Evolutionary conservation across 2,113 vertebrate species (phyloP), one percentile per base, ranked within the genome.

Genomic region (Hymenochirus boettgeri): DNA sequence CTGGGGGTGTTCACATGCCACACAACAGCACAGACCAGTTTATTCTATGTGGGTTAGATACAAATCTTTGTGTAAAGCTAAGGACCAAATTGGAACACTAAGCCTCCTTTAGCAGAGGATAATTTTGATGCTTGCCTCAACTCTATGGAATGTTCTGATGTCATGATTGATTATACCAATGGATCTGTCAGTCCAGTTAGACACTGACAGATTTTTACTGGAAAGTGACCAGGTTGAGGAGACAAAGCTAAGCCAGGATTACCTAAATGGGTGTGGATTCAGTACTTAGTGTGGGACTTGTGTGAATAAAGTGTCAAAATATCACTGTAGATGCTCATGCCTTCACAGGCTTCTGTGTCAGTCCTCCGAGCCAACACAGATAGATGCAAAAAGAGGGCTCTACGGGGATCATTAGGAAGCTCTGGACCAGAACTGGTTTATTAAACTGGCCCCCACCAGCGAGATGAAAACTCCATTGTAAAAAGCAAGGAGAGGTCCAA

Each of bases 401-500:
- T 89, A 87, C 57, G 59, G 61, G 31, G 83, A 78, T 75, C 84
- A 84, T 74, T 88, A 88, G 80, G 80, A 85, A 37, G 79, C 74
- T 52, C 66, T 77, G 39, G 84, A 83, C 63, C 85, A 57, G 90
- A 86, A 72, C 92, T 90, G 89, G 85, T 87, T 87, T 57, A 88
- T 82, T 24, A 76, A 24, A 76, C 86, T n/a, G 74, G 82, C 60
- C 76, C 80, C 2, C 75, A 81, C 62, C 80, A 81, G 61, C 80
- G 72, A 12, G 84, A 85, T n/a, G 73, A 76, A 45, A 70, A 46
- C 4, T 47, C 70, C 29, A 15, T 2, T 1, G 2, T 65, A 73
- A 77, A 77, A 33, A 76, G 76, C 48, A 77, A 69, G 56, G 70
- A 77, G 5, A 77, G 75, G 57, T 55, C n/a, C 51, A 45, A 78